Evolutionary conservation across 2,113 vertebrate genomes (phyloP), one percentile per base, ranked within the genome.

Genomic region (Orcinus orca): DNA sequence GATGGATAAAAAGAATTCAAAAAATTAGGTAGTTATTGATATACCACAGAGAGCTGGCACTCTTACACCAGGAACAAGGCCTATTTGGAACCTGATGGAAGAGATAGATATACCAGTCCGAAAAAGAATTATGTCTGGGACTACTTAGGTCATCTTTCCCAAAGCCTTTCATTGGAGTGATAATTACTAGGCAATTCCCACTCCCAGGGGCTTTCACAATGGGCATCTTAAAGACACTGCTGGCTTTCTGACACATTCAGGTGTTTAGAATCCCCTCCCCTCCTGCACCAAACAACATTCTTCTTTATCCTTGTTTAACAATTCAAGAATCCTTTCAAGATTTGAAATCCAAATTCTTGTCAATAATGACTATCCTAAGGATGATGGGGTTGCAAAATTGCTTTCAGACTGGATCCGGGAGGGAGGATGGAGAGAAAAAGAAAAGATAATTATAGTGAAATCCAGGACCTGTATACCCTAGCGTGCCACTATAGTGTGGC

Each of bases 401-500:
- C 5, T 71, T 25, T 62, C 65, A 81, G 44, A 67, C 11, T 63
- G n/a, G 29, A 5, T 23, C 53, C 3, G 11, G n/a, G 62, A 63
- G 5, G 17, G 1, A 55, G 7, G 31, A 77, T 15, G 21, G 15
- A 25, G 9, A 77, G 18, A 79, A 76, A 87, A 21, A 50, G 7
- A 55, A 95, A 41, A 81, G 50, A 29, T 41, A 44, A 65, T 63
- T 87, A 60, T 3, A 31, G 15, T n/a, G 17, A 84, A 80, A 79
- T 26, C 20, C 50, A 65, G 10, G 31, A 55, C 76, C 25, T 29
- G 4, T 31, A 41, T 53, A 71, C 3, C 47, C n/a, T 17, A 12
- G 65, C 6, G 3, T 0, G 0, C 6, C 26, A 15, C 14, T 20
- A 11, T 4, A 65, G 1, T 8, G 17, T 33, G 26, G 6, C 13